Base-by-base conservation (phyloP, 1,140 invertebrate genomes). In the Temnothorax curvispinosus region DNA sequence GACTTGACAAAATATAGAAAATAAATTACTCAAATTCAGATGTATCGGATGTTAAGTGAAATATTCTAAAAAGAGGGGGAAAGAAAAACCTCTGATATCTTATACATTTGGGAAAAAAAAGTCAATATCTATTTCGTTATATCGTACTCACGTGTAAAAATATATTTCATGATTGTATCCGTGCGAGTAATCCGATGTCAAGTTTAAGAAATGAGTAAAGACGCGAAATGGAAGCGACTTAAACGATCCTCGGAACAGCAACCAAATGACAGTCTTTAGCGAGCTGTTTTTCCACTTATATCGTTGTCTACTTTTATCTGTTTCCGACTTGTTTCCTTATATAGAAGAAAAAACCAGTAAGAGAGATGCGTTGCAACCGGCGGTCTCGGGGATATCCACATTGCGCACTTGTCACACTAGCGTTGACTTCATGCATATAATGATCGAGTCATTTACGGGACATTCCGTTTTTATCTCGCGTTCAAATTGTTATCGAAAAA, bases 91-190 rank as follows among this genome's bases (percentile, higher is more conserved):
- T 50, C 13, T 50, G 3, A 50, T 11, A n/a, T 56, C 8, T 58
- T 35, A 21, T 35, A 3, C 2, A 21, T 58, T 58, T 3, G 0
- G 18, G 0, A 1, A 27, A 1, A n/a, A 27, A 27, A 27, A 1
- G 27, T 56, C 6, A 41, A 58, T 38, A 15, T 1, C 1, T 77
- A 32, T 44, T 27, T 56, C 5, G 7, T 18, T n/a, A 11, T 82
- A 35, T 7, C n/a, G 38, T 74, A 75, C 80, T 75, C 5, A 84
- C 80, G 0, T 84, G 54, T 54, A 47, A 74, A 38, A 38, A 84
- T 35, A 38, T 75, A 35, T 50, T 75, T 84, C 80, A 84, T 84
- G 67, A 50, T 72, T 44, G 18, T 78, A 52, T 80, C 8, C n/a
- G 32, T 54, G 64, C 7, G 11, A 77, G 27, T 8, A 21, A 15